phyloP scores from a whole-genome alignment of 1,140 invertebrate species.

The Oreohelix idahoensis region DNA sequence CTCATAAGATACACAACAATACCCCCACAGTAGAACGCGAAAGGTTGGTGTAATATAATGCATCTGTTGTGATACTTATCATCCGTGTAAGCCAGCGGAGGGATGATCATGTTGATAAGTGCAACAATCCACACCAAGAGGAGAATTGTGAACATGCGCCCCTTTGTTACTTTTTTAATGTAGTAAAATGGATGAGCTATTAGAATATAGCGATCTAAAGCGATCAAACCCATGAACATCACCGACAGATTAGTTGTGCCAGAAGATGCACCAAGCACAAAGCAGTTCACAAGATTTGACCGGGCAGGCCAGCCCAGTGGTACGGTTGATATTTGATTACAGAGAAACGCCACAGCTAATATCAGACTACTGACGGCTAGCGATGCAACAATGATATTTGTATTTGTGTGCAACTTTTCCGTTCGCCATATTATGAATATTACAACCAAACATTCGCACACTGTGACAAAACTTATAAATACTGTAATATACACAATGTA shows the following conservation, averaged over 20 bases:
- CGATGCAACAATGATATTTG: not conserved
- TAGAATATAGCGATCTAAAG: not conserved
- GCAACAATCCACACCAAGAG: not conserved
- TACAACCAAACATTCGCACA: too few relatives aligned
- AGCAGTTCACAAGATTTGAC: not conserved
- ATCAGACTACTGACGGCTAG: not conserved
- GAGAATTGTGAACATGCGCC: not conserved
- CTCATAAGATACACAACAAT: too few relatives aligned
- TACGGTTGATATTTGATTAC: not conserved
- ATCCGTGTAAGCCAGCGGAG: not conserved
- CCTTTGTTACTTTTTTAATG: not conserved
- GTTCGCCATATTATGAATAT: too few relatives aligned
- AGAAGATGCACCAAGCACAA: not conserved
- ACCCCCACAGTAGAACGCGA: not conserved
- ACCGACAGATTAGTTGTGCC: not conserved
- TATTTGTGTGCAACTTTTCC: too few relatives aligned
- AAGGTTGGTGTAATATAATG: not conserved
- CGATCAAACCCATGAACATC: not conserved
- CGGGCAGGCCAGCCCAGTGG: not conserved
- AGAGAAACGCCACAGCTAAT: not conserved
- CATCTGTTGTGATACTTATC: not conserved
- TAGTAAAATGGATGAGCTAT: conserved; percentile 7
- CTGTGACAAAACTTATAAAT: too few relatives aligned
- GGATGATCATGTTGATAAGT: not conserved
- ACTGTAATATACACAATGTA: too few relatives aligned